A percentile compares a stretch with the other conserved stretches of the same genome.
Conservation (phyloP, 1,140 invertebrate genomes). For the Parapsyche elsis region DNA sequence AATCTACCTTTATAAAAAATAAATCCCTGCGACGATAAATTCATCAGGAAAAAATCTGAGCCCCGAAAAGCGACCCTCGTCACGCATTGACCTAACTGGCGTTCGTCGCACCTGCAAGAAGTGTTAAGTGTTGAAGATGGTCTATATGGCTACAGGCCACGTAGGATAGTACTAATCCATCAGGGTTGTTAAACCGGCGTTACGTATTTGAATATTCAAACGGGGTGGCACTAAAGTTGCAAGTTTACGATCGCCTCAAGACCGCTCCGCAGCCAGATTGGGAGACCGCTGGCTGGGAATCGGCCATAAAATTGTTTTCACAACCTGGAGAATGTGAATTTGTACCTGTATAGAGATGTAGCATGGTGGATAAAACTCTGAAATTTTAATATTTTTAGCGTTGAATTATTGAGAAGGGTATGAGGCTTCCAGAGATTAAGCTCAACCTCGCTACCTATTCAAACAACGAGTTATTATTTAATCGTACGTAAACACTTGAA, state of each 20-base stretch:
- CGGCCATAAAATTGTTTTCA: slow-evolving; percentile 42
- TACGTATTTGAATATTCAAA: slow-evolving; percentile 40
- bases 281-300: slow-evolving; percentile 23
- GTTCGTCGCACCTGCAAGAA: slow-evolving; percentile 5
- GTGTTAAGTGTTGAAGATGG: slow-evolving; percentile 1
- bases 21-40: neutral
- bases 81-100: neutral
- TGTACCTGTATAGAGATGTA: neutral
- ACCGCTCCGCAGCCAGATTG: slow-evolving; percentile 22
- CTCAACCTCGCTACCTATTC: neutral
- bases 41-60: neutral
- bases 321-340: neutral
- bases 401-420: neutral
- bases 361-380: neutral
- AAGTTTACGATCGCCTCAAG: slow-evolving; percentile 29
- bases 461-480: neutral
- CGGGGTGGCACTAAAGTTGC: slow-evolving; percentile 24
- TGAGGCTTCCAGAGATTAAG: slow-evolving; percentile 5
- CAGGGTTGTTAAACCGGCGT: slow-evolving; percentile 29
- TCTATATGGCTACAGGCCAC: too few relatives aligned
- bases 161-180: slow-evolving; percentile 10
- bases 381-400: neutral
- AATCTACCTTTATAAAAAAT: too few relatives aligned
- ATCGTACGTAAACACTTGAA: neutral
- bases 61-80: neutral